phyloP scores from a whole-genome alignment of 2,113 vertebrate genomes.

The Megaceryle torquata region DNA sequence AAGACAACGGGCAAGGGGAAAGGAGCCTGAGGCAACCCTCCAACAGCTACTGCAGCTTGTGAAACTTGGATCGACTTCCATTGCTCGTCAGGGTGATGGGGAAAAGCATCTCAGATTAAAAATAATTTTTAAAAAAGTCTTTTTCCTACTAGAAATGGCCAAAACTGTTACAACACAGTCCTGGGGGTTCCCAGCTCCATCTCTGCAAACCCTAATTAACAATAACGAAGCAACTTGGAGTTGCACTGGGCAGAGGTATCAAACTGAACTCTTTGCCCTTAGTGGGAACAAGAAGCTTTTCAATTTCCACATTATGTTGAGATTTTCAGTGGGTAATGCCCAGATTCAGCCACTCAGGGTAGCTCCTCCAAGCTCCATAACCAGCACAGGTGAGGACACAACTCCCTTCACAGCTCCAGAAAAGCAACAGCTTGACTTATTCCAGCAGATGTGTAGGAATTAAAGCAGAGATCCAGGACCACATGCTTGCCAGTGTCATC shows the following conservation, averaged over 20 bases:
- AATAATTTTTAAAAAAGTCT: too few relatives aligned
- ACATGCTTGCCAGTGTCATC: neutral
- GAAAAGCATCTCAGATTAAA: neutral
- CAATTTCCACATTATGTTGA: neutral
- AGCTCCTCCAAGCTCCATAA: neutral
- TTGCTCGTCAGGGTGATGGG: neutral
- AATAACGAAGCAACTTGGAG: neutral
- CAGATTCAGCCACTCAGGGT: accelerated
- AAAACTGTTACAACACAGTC: neutral
- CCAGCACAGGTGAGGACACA: neutral
- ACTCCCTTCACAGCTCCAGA: neutral
- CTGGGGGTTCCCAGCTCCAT: neutral
- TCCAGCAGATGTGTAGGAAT: neutral
- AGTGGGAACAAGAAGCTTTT: neutral
- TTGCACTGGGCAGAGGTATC: too few relatives aligned
- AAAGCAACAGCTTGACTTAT: neutral
- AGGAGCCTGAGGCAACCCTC: neutral
- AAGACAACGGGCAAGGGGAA: neutral
- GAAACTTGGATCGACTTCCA: neutral
- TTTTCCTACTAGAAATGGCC: neutral
- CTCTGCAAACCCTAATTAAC: neutral
- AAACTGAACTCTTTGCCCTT: neutral
- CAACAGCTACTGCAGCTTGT: neutral
- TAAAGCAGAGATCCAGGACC: neutral
- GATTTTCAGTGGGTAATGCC: neutral